Evolutionary conservation across 37 sponge, comb jelly and placozoan genomes (phyloP).

Genomic region (Hexactinellida sp.): DNA sequence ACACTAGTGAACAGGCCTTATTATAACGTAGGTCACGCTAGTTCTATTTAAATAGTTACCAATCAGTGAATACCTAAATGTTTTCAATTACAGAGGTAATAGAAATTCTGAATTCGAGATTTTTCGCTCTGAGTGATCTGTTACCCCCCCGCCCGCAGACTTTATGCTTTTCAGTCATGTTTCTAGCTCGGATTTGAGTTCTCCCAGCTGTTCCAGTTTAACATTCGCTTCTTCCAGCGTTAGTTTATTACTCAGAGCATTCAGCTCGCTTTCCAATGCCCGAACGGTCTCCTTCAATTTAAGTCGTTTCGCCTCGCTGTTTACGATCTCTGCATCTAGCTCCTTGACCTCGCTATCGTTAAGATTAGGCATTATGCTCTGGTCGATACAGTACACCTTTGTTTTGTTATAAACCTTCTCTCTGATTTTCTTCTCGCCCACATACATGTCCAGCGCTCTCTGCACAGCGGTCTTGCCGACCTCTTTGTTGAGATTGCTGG

Average conservation of each 20-base stretch:
- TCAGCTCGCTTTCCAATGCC: not conserved
- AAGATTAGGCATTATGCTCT: not conserved
- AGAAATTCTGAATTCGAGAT: not conserved
- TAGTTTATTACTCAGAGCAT: not conserved
- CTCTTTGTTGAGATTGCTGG: constrained; percentile 11
- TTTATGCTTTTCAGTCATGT: not conserved
- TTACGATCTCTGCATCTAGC: not conserved
- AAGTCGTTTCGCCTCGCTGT: not conserved
- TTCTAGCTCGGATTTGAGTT: not conserved
- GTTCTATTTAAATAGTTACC: too few species aligned
- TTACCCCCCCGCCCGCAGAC: not conserved
- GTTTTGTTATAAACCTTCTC: constrained; percentile 9
- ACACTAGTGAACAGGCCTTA: too few species aligned
- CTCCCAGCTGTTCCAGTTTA: not conserved
- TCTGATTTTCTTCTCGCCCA: not conserved
- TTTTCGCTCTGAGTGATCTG: not conserved
- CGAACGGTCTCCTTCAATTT: not conserved
- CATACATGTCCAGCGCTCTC: not conserved
- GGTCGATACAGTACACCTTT: not conserved
- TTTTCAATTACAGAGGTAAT: too few species aligned
- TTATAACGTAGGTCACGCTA: too few species aligned
- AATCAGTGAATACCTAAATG: too few species aligned
- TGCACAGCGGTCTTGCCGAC: not conserved
- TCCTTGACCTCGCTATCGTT: not conserved
- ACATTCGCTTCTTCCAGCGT: not conserved